phyloP scores from a whole-genome alignment of 2,797 vertebrate species.

The Tadarida brasiliensis region DNA sequence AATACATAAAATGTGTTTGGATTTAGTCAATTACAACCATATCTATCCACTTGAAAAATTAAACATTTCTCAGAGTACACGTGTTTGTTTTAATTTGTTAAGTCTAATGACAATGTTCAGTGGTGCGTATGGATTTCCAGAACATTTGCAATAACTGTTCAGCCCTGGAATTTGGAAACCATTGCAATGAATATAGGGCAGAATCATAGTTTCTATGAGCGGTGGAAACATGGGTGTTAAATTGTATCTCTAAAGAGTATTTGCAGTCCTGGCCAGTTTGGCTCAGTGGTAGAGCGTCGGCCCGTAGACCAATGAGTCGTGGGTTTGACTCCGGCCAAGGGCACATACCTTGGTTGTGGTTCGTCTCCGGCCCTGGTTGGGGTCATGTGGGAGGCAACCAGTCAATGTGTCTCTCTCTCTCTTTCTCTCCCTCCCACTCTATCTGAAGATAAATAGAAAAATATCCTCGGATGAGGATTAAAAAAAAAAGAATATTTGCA shows the following conservation, averaged over 20 bases:
- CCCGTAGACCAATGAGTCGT: too few species aligned
- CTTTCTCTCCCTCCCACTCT: too few species aligned
- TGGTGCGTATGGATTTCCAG: not conserved
- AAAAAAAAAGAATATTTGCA: not conserved
- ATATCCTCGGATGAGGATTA: too few species aligned
- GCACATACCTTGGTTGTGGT: too few species aligned
- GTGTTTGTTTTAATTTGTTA: not conserved
- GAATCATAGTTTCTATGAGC: not conserved
- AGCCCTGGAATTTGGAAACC: slow-evolving; percentile 1
- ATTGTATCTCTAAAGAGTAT: not conserved
- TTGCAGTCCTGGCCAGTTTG: not conserved
- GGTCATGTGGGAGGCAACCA: too few species aligned
- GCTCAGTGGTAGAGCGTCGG: too few species aligned
- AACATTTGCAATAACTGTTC: not conserved
- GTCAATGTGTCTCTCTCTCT: too few species aligned
- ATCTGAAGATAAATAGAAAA: too few species aligned
- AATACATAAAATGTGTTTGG: not conserved
- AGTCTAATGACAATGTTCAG: not conserved
- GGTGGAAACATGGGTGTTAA: not conserved
- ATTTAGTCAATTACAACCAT: not conserved
- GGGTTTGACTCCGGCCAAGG: too few species aligned
- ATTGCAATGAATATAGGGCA: not conserved
- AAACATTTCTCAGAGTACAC: not conserved
- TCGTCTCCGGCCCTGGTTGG: too few species aligned
- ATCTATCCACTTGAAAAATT: slow-evolving; percentile 31